Conservation (phyloP, 2,113 vertebrate genomes). For the Pristiophorus japonicus region DNA sequence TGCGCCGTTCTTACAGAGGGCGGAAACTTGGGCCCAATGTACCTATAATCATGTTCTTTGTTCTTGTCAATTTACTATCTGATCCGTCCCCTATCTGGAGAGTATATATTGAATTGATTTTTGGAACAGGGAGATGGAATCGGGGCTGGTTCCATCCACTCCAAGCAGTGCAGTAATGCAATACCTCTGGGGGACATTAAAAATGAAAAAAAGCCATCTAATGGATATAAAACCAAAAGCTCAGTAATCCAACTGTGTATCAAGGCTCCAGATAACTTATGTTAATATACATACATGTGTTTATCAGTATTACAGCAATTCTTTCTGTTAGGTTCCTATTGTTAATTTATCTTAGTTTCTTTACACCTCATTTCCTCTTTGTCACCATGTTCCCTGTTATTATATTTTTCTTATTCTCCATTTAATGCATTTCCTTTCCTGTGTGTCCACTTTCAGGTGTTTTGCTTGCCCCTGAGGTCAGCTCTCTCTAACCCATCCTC, state of each 20-base stretch:
- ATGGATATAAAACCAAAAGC: not conserved
- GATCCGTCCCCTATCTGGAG: not conserved
- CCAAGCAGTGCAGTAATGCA: not conserved
- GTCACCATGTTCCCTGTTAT: too few relatives aligned
- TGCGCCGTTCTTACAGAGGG: too few relatives aligned
- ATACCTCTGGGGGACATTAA: not conserved
- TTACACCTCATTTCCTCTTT: not conserved
- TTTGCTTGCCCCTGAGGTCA: not conserved
- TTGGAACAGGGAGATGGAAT: not conserved
- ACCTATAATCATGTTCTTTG: not conserved
- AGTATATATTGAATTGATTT: not conserved
- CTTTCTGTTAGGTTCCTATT: not conserved
- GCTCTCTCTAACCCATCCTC: not conserved
- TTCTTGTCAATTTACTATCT: not conserved
- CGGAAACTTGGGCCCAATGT: too few relatives aligned
- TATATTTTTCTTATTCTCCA: not conserved
- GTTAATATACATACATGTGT: not conserved
- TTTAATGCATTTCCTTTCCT: not conserved
- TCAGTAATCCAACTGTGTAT: not conserved
- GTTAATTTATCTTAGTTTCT: not conserved
- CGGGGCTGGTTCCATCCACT: not conserved
- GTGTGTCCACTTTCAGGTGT: not conserved
- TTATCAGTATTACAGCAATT: not conserved
- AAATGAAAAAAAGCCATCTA: not conserved
- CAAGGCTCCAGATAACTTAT: not conserved